Evolutionary conservation across 2,797 vertebrate genomes (phyloP), one percentile per base, ranked within the genome.

Genomic region (Thamnophis elegans): DNA sequence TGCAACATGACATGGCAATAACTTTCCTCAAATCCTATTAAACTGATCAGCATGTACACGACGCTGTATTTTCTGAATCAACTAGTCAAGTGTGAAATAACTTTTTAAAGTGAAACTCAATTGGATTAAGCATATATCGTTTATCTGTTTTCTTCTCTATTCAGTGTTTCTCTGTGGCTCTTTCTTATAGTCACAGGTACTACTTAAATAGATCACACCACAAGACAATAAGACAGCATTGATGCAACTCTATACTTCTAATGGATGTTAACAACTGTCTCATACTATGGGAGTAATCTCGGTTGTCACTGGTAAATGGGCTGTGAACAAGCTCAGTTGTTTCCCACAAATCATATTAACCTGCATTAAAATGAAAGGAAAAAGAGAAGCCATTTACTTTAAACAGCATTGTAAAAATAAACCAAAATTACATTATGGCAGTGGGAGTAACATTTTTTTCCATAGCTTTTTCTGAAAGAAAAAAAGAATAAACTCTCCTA

Each of bases 301-400:
- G 88, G 65, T 87, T 60, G 85, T 54, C 85, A 88, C 32, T 93
- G 92, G 47, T 73, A 93, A 93, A 93, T 93, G 89, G 85, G 51
- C 82, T 90, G 89, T 58, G 82, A 90, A 78, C 86, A 90, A 90
- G 60, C 18, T 32, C 47, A 60, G 89, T 91, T 91, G 55, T 91
- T 90, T 54, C 42, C 82, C 56, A 60, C 92, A 93, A 82, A 91
- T 91, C 86, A 93, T 28, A 90, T 88, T 82, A 88, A 88, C 78
- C 16, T 89, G 25, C 32, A 65, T 92, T 85, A 92, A 90, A 65
- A 68, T 92, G 73, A 53, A 62, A 73, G 73, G 32, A 62, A 88
- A 58, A 88, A 51, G 54, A 92, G 26, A 68, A 89, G 54, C 47
- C 32, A 65, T 85, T 93, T 82, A 18, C 42, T 82, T 60, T 54